Evolutionary conservation across 2,797 vertebrate genomes (phyloP).

Genomic region (Pristis pectinata): DNA sequence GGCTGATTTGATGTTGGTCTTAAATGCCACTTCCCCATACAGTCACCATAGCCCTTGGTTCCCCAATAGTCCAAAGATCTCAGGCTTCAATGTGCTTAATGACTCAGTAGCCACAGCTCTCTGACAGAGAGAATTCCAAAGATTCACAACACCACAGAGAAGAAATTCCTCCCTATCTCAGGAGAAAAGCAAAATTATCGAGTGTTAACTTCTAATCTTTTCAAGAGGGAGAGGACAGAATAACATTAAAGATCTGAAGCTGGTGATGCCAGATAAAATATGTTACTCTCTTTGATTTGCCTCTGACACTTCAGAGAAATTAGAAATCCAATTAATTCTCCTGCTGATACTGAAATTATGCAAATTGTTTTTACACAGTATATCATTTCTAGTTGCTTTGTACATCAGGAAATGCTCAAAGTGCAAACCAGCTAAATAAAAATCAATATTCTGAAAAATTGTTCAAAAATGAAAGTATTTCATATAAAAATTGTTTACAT

Average conservation of each 20-base stretch:
- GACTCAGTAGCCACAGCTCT: no score
- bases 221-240: neutral
- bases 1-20: no score
- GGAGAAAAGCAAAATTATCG: neutral
- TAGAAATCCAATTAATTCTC: conserved; percentile 5
- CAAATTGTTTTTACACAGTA: neutral
- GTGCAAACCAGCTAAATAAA: neutral
- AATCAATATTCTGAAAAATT: neutral
- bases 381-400: neutral
- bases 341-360: neutral
- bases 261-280: neutral
- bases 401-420: neutral
- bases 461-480: neutral
- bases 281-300: neutral
- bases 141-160: no score
- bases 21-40: no score
- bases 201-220: neutral
- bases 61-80: no score
- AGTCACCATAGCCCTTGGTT: no score
- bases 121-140: no score
- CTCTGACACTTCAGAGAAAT: neutral
- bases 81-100: no score
- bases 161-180: no score
- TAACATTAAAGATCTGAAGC: neutral
- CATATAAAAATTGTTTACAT: neutral